These are phyloP conservation scores for Megaceryle torquata DNA, from an alignment of 2,113 vertebrate species.

Conservation along the genomic window DNA sequence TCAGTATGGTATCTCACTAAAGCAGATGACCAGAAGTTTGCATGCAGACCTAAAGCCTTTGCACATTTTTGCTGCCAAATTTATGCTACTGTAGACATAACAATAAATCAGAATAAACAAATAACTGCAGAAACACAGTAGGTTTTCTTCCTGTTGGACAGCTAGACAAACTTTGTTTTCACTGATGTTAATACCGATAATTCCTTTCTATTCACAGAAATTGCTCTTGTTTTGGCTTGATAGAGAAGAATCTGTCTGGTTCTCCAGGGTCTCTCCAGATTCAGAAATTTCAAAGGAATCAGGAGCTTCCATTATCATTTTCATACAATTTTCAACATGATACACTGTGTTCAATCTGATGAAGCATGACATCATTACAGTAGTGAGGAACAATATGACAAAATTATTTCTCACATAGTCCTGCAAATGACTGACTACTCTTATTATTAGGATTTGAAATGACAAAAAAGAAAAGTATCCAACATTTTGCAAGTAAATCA, in stretches of 20 bases:
- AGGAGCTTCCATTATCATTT: neutral
- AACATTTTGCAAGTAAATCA: slow-evolving; percentile 2
- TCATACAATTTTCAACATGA: neutral
- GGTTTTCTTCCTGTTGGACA: neutral
- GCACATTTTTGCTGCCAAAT: neutral
- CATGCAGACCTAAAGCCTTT: neutral
- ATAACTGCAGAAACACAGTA: neutral
- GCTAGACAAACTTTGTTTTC: neutral
- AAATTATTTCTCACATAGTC: neutral
- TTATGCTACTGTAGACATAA: neutral
- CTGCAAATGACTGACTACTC: neutral
- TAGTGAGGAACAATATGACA: neutral
- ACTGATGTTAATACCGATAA: neutral
- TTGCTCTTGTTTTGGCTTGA: neutral
- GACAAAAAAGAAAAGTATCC: neutral
- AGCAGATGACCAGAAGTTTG: neutral
- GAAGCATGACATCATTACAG: neutral
- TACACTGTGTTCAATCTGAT: neutral
- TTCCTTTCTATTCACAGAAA: neutral
- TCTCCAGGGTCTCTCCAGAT: neutral
- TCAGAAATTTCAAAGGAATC: neutral
- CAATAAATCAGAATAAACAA: neutral
- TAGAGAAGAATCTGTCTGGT: neutral
- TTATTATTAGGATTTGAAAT: slow-evolving; percentile 9
- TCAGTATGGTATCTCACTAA: neutral